Conservation (phyloP, 2,113 vertebrate genomes). For the Centropus bengalensis region DNA sequence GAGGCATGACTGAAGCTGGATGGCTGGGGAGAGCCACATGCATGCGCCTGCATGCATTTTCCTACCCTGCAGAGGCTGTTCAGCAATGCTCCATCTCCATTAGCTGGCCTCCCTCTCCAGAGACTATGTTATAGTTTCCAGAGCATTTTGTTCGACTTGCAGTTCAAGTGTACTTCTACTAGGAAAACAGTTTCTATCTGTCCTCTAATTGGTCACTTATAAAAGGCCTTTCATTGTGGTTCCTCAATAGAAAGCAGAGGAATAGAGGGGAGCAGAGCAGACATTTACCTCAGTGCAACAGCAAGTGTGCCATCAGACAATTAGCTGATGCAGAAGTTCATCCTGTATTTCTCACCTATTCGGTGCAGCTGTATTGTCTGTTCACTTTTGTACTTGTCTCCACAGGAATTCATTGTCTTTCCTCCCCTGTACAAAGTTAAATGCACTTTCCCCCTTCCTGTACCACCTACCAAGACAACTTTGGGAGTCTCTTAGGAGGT, state of each 20-base stretch:
- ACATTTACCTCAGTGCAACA: not conserved
- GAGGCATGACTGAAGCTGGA: not conserved
- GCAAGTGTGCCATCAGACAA: not conserved
- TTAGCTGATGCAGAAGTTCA: not conserved
- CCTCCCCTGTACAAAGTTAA: not conserved
- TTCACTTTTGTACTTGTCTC: not conserved
- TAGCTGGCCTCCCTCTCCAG: not conserved
- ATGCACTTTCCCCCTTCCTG: not conserved
- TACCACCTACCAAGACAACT: not conserved
- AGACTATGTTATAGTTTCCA: fast-evolving
- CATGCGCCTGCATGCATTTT: not conserved
- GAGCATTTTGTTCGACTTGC: not conserved
- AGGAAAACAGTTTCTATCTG: conserved; percentile 10
- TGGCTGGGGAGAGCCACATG: not conserved
- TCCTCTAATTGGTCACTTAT: not conserved
- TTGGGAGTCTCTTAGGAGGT: not conserved
- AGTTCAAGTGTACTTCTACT: not conserved
- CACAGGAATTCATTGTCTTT: not conserved
- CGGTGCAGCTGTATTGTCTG: not conserved
- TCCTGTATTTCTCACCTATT: not conserved
- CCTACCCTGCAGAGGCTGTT: not conserved
- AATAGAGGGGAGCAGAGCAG: not conserved
- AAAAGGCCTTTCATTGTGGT: conserved; percentile 4
- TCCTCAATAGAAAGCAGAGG: not conserved
- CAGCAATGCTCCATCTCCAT: not conserved